phyloP scores from a whole-genome alignment of 2,888 invertebrate species.

The Dermolepida albohirtum region DNA sequence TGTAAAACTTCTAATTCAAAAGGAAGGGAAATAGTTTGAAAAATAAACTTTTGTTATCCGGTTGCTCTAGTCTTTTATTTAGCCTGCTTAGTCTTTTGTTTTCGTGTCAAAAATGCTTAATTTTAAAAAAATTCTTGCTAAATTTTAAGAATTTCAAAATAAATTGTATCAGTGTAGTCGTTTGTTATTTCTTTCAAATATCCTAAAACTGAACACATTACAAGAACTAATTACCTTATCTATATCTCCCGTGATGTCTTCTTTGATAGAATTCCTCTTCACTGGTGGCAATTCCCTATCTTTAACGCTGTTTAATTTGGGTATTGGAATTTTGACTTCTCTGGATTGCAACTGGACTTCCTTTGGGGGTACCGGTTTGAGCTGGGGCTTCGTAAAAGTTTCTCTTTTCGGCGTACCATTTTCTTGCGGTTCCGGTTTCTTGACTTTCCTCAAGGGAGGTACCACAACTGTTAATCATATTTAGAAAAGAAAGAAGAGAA shows the following conservation, averaged over 20 bases:
- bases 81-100: no score
- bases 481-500: neutral
- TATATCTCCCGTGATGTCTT: constrained; percentile 48
- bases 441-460: constrained; percentile 51
- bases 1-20: no score
- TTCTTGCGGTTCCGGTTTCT: constrained; percentile 54
- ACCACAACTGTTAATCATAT: constrained; percentile 39
- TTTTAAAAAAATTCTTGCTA: no score
- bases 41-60: no score
- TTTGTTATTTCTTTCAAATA: no score
- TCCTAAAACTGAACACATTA: no score
- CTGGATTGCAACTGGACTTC: constrained; percentile 58
- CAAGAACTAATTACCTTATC: constrained; percentile 44
- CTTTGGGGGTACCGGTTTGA: constrained; percentile 61
- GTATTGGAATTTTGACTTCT: constrained; percentile 63
- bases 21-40: no score
- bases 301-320: constrained; percentile 61
- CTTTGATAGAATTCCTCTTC: constrained; percentile 46
- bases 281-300: constrained; percentile 56
- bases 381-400: constrained; percentile 59
- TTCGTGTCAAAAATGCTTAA: no score
- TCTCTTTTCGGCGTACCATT: constrained; percentile 60
- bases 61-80: no score
- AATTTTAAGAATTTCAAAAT: no score
- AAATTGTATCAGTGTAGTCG: no score